Percentiles rank a stretch among this genome's conserved stretches.
Evolutionary conservation across 2,888 invertebrate species (phyloP).

Genomic region (Schizaphis graminum): DNA sequence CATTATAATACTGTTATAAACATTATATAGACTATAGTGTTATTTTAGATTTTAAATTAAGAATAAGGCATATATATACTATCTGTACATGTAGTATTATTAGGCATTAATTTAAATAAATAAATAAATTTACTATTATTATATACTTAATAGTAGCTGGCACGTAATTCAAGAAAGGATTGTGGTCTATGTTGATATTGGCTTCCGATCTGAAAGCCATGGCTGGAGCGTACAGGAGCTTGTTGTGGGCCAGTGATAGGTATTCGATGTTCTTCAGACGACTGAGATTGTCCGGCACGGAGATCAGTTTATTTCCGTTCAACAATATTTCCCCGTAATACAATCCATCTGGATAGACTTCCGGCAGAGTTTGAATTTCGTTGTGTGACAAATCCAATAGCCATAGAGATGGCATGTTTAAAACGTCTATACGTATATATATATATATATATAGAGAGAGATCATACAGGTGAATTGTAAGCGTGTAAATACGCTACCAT

Average conservation of each 20-base stretch:
- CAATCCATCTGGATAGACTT: constrained; percentile 43
- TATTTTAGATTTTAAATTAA: too few species aligned
- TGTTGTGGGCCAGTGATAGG: constrained; percentile 42
- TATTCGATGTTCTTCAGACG: constrained; percentile 58
- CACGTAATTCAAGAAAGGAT: constrained; percentile 46
- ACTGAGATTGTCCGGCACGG: constrained; percentile 50
- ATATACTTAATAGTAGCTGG: constrained; percentile 29
- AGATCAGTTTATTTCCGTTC: constrained; percentile 38
- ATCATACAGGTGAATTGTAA: neutral
- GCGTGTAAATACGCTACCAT: neutral
- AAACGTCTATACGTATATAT: constrained; percentile 15
- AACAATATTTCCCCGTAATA: constrained; percentile 53
- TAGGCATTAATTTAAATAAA: neutral
- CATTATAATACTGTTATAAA: too few species aligned
- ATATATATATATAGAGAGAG: neutral
- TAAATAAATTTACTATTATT: neutral
- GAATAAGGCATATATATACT: too few species aligned
- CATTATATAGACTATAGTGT: too few species aligned
- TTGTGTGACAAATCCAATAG: constrained; percentile 49
- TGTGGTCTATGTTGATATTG: constrained; percentile 44
- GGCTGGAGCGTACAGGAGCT: constrained; percentile 39
- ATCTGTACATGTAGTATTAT: too few species aligned
- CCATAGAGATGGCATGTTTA: constrained; percentile 61
- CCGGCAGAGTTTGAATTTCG: constrained; percentile 40
- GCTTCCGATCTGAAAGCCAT: constrained; percentile 37